Evolutionary conservation across 2,888 invertebrate genomes (phyloP), one percentile per base, ranked within the genome.

Genomic region (Synanthedon vespiformis): DNA sequence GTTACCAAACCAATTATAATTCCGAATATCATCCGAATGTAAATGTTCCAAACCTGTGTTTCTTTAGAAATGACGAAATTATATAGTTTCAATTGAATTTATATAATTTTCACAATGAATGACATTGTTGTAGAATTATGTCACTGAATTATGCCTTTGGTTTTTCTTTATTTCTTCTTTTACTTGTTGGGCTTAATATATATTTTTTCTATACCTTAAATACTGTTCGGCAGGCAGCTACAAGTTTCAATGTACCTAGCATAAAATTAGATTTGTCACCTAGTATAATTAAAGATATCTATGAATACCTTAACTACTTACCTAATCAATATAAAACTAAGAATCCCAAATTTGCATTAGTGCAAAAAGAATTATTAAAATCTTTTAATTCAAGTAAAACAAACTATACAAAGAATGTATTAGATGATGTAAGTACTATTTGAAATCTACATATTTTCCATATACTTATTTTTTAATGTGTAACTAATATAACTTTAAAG

Each of bases 91-190:
- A 34, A 34, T 34, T 34, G 34, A 34, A 34, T 10, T 34, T 34
- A 8, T 34, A 2, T 8, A 8, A 3, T 34, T 34, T 34, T 34
- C 34, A 34, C 2, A 34, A 34, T 34, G 34, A 34, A 34, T 34
- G 10, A 34, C 10, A 34, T 34, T 34, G 34, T 34, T 34, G 8
- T 34, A 34, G 55, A 55, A 63, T 57, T 53, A 86, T 86, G 86
- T 82, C 85, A 52, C 64, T 83, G 63, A 86, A 86, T 61, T 84
- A 81, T 67, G 80, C 82, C n/a, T 82, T 86, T 61, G 77, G 77
- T 47, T 82, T 84, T 62, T 85, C 83, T 53, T 57, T 85, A 50
- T 82, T 86, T 58, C 67, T 87, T 47, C 65, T 87, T 47, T 57
- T 81, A 53, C 70, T 87, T 54, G 85, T 87, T 50, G 75, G 63